Percentiles rank a stretch among this genome's conserved stretches.
Conservation (phyloP, 92 coral and sea anemone genomes). For the Blastomussa wellsi region DNA sequence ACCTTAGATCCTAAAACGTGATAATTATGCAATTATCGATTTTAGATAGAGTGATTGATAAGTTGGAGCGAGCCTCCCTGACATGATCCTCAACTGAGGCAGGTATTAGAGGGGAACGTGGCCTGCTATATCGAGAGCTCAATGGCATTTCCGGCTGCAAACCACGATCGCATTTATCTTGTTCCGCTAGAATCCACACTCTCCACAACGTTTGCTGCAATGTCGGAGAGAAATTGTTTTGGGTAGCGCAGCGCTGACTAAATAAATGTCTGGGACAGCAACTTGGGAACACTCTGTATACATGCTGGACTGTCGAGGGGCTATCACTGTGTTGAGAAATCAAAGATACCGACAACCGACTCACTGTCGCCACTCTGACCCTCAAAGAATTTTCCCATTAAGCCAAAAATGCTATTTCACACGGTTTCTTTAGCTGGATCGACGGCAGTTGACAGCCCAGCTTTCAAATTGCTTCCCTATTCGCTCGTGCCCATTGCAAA, state of each 20-base stretch:
- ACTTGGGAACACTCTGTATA: conserved; percentile 9
- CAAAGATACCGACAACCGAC: conserved; percentile 99
- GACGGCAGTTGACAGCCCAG: conserved; percentile 22
- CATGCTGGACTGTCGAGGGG: conserved; percentile 20
- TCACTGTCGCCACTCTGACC: conserved; percentile 98
- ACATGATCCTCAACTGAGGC: conserved; percentile 66
- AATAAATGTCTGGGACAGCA: conserved; percentile 54
- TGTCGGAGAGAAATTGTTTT: conserved; percentile 52
- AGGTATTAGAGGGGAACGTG: conserved; percentile 62
- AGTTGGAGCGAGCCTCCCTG: conserved; percentile 69
- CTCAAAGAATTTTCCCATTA: conserved; percentile 92
- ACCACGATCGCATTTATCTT: conserved; percentile 57
- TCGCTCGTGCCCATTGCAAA: conserved; percentile 5
- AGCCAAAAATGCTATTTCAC: conserved; percentile 77
- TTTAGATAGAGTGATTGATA: conserved; percentile 94
- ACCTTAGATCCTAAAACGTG: conserved; percentile 93
- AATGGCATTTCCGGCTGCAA: conserved; percentile 86
- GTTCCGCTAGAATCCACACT: conserved; percentile 28
- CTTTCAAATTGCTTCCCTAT: not conserved
- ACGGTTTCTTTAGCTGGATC: conserved; percentile 11
- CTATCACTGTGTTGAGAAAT: conserved; percentile 55
- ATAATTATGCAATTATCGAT: conserved; percentile 99
- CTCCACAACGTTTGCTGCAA: conserved; percentile 15
- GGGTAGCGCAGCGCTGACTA: conserved; percentile 66
- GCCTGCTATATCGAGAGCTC: conserved; percentile 48